Base-by-base conservation (phyloP, 2,797 vertebrate species). In the Spondyliosoma cantharus region DNA sequence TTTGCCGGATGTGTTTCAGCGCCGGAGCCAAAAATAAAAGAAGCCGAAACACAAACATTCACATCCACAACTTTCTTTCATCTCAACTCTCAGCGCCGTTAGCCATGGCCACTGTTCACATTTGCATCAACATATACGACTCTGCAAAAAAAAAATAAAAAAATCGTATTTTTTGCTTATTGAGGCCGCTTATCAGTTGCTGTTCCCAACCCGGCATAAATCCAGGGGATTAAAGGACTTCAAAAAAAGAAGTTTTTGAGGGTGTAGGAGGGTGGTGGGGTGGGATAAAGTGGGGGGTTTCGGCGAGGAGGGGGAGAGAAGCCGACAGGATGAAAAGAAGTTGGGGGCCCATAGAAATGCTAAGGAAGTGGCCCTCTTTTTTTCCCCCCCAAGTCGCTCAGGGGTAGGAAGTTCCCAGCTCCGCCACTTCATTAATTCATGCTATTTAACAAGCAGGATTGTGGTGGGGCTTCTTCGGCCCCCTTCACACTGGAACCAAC, bases 391-490 rank as follows among this genome's bases (percentile, higher is more conserved):
- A 68, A 90, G 89, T 91, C 52, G 91, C 91, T 87, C 71, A 86
- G 91, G 91, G 88, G 88, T 86, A 95, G 93, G 93, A 93, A 93
- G 92, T 96, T 96, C 94, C 92, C 87, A 95, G 92, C 93, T 92
- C 91, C 85, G 89, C 87, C 94, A 95, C 94, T 96, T 95, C 96
- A 96, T 96, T 96, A 96, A 95, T 94, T 96, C 93, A 93, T 90
- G 90, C 90, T 94, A 94, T 96, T 94, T 96, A 95, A 95, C 92
- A 93, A 95, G 91, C 82, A 80, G 91, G 74, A 90, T 91, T 93
- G 90, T 92, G 93, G 93, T 83, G 92, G 91, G 91, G 88, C 87
- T 92, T 91, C 92, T 89, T 88, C 90, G 91, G 89, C 86, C 90
- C 90, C 82, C 91, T 92, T 94, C 92, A 93, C 91, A 91, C 90